These are phyloP conservation scores for Urocyon cinereoargenteus DNA, from an alignment of 2,797 vertebrate genomes.

Conservation along the genomic window DNA sequence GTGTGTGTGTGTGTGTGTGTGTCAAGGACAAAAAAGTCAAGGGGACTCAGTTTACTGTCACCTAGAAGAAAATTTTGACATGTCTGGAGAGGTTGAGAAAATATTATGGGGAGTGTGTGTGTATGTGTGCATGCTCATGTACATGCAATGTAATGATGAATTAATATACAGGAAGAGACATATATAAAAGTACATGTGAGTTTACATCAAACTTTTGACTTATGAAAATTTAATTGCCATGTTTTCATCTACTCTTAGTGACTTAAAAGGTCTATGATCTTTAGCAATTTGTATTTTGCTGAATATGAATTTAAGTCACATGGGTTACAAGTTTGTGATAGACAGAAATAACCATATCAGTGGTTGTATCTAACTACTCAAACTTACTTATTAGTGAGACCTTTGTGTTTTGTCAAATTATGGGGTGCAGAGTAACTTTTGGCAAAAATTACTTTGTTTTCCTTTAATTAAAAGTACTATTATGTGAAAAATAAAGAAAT, in stretches of 20 bases:
- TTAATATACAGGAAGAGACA: not conserved
- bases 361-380: not conserved
- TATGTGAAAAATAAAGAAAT: not conserved
- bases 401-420: not conserved
- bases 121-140: not conserved
- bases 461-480: not conserved
- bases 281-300: not conserved
- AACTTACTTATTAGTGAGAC: rapidly evolving
- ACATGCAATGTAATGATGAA: not conserved
- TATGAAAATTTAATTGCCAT: not conserved
- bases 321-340: not conserved
- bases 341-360: not conserved
- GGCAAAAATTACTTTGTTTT: not conserved
- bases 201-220: not conserved
- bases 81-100: not conserved
- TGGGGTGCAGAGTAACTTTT: not conserved
- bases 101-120: not conserved
- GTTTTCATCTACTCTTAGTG: not conserved
- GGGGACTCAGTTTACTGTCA: not conserved
- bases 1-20: not conserved
- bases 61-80: not conserved
- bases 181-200: not conserved
- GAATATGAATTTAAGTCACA: not conserved
- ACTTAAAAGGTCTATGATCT: not conserved
- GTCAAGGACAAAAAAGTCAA: not conserved